These are phyloP conservation scores for Plestiodon gilberti DNA, from an alignment of 2,113 vertebrate species.

Conservation along the genomic window DNA sequence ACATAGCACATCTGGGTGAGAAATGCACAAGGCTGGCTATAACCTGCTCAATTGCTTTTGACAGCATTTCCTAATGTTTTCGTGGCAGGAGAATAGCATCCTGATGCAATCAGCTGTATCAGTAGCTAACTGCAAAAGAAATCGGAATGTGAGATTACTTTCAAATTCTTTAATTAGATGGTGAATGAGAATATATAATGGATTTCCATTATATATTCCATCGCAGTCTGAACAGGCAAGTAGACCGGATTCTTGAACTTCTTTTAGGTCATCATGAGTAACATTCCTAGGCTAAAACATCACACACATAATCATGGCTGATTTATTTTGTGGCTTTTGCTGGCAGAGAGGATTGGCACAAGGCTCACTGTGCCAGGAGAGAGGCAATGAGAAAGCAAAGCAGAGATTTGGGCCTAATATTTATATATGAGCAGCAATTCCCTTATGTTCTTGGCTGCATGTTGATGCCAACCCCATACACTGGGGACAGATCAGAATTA, in stretches of 20 bases:
- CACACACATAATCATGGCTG: background rate
- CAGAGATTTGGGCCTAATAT: background rate
- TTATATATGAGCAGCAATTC: background rate
- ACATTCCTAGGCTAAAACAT: background rate
- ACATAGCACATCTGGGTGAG: background rate
- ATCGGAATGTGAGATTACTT: slow-evolving; percentile 1
- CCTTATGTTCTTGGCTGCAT: background rate
- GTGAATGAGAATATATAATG: background rate
- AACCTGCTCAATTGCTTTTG: background rate
- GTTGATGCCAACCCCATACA: background rate
- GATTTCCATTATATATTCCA: background rate
- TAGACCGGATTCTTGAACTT: background rate
- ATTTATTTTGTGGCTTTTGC: background rate
- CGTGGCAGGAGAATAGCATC: background rate
- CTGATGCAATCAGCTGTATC: background rate
- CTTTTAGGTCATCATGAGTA: slow-evolving; percentile 2
- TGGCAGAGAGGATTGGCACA: background rate
- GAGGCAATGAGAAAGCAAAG: background rate
- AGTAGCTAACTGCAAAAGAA: background rate
- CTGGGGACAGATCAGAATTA: slow-evolving; percentile 4
- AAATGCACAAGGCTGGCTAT: background rate
- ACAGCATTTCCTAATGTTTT: background rate
- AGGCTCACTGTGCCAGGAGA: background rate
- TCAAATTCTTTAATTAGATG: slow-evolving; percentile 2
- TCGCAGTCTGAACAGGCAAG: background rate